Base-by-base conservation (phyloP, 2,797 vertebrate species). In the Sebastes matsubarae region DNA sequence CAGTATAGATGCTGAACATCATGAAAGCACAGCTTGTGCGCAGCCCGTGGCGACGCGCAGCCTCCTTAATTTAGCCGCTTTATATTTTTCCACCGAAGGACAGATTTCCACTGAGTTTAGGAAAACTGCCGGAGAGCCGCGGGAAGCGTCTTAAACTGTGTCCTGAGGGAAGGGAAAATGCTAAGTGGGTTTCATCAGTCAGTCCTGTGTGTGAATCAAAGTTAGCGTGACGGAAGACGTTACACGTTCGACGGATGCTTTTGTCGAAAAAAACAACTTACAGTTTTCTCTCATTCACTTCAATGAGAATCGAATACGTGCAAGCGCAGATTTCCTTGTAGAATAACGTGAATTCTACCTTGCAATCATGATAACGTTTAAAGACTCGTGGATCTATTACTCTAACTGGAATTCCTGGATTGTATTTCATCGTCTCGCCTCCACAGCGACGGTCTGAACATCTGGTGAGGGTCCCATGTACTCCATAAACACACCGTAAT, bases 1-100 rank as follows among this genome's bases (percentile, higher is more conserved):
- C 54, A 24, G 63, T 24, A 22, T 27, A 60, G 54, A 80, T 22
- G 20, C 65, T 10, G 30, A n/a, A 75, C 32, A 70, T 69, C 77
- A 59, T 18, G 20, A 72, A 75, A 57, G 16, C 69, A 68, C 60
- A 67, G 78, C 78, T 64, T 60, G 34, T 57, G 36, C 2, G 7
- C 52, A 71, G 69, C 87, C 76, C 0, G 20, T 59, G 75, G 76
- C 79, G 18, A 71, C 5, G 50, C 64, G 52, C 75, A 69, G 30
- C 54, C 50, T 61, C 68, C 57, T 79, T 58, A 12, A 78, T 72
- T 79, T 55, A 72, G 65, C 71, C 24, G 61, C 65, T 80, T 85
- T 66, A 58, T 27, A 66, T 82, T 76, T 66, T 69, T 16, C 36
- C 54, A 75, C 83, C 57, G 38, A 68, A 63, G 69, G 70, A 75